These are phyloP conservation scores for Bovichtus diacanthus DNA, from an alignment of 2,797 vertebrate species.

Conservation along the genomic window DNA sequence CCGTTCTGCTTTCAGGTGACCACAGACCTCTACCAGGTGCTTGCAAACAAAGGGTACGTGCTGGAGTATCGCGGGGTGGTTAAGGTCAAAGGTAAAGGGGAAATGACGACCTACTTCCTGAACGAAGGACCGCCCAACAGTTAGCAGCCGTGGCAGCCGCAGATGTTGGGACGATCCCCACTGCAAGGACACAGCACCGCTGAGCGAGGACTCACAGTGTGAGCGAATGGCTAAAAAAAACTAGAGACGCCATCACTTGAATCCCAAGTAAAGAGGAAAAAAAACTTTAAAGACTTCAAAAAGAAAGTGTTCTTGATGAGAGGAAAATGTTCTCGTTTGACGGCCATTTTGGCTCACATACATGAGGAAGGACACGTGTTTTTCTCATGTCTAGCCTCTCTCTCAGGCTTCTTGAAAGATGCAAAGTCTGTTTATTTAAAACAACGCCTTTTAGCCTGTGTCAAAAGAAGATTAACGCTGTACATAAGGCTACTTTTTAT, in stretches of 20 bases:
- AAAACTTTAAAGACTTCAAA: constrained; percentile 67
- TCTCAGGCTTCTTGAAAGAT: constrained; percentile 88
- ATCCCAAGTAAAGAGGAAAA: constrained; percentile 72
- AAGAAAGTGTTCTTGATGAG: constrained; percentile 71
- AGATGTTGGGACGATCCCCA: constrained; percentile 54
- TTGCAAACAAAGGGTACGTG: constrained; percentile 91
- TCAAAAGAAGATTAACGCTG: constrained; percentile 86
- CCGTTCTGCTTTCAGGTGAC: constrained; percentile 86
- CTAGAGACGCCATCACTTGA: constrained; percentile 83
- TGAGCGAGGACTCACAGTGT: constrained; percentile 76
- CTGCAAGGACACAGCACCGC: constrained; percentile 71
- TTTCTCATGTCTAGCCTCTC: constrained; percentile 86
- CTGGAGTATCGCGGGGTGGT: constrained; percentile 94
- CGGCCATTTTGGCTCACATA: constrained; percentile 71
- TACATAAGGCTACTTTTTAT: constrained; percentile 87
- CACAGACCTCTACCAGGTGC: constrained; percentile 93
- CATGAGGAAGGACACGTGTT: constrained; percentile 80
- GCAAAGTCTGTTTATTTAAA: constrained; percentile 89
- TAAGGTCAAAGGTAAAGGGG: constrained; percentile 97
- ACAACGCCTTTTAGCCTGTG: constrained; percentile 87
- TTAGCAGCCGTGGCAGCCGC: constrained; percentile 85
- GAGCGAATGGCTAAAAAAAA: constrained; percentile 72
- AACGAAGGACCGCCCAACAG: constrained; percentile 91
- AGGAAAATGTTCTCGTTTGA: constrained; percentile 69
- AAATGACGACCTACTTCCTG: constrained; percentile 98